Conservation (phyloP, 2,113 vertebrate genomes). For the Atrichornis clamosus region DNA sequence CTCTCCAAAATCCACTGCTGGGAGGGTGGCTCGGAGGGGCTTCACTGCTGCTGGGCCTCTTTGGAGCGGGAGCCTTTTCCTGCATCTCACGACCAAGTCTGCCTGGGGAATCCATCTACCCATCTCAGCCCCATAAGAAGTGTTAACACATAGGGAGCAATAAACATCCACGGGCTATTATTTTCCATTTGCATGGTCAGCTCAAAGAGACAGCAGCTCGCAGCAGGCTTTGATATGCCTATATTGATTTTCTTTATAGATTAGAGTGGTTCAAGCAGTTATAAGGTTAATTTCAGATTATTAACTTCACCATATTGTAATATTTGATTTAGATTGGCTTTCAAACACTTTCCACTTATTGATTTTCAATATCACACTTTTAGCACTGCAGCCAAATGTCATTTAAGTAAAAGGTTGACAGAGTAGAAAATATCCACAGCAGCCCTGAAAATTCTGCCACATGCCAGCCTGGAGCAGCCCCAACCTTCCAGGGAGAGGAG, state of each 20-base stretch:
- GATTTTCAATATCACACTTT: constrained; percentile 78
- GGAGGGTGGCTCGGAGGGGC: neutral
- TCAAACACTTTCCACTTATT: constrained; percentile 74
- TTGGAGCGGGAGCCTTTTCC: neutral
- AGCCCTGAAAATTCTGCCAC: neutral
- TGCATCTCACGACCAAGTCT: neutral
- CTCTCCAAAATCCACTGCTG: neutral
- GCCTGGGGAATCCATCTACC: neutral
- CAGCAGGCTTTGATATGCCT: constrained; percentile 33
- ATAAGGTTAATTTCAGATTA: constrained; percentile 83
- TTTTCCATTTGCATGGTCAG: neutral
- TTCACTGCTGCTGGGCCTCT: neutral
- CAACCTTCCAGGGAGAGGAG: neutral
- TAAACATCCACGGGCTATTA: neutral
- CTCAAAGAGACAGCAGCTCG: neutral
- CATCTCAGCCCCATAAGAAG: neutral
- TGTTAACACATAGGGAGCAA: neutral
- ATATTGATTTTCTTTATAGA: constrained; percentile 73
- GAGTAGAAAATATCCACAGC: constrained; percentile 31
- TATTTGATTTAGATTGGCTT: constrained; percentile 79
- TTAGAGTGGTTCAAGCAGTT: constrained; percentile 70
- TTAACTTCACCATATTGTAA: constrained; percentile 78
- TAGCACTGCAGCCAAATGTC: constrained; percentile 63
- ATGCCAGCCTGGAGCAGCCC: neutral
- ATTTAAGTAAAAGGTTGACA: constrained; percentile 49